Evolutionary conservation across 1,140 invertebrate species (phyloP).

Genomic region (Phymorhynchus buccinoides): DNA sequence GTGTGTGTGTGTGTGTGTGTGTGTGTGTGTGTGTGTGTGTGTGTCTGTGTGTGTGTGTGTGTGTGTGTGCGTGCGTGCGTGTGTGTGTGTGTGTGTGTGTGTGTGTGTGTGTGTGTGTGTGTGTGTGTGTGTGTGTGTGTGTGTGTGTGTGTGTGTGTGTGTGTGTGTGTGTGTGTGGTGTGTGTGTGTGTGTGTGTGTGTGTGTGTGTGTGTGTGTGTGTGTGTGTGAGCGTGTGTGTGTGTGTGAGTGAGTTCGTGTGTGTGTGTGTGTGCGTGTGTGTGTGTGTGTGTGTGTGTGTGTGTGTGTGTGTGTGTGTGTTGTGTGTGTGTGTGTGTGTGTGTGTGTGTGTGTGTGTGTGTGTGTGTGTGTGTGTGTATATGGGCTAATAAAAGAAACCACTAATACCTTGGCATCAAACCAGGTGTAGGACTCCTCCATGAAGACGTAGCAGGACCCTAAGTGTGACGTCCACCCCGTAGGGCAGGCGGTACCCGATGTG

Average conservation of each 20-base stretch:
- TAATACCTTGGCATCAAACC: no score
- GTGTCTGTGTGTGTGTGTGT: not conserved
- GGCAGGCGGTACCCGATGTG: no score
- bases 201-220: not conserved
- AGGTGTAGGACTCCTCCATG: no score
- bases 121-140: no score
- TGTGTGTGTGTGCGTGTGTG: not conserved
- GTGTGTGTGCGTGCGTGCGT: not conserved
- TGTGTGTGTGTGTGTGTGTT: not conserved
- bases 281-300: not conserved
- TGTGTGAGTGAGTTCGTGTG: no score
- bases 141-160: no score
- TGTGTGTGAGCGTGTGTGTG: not conserved
- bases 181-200: no score
- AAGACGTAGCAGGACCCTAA: no score
- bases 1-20: not conserved
- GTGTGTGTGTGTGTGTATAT: not conserved
- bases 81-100: not conserved
- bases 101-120: no score
- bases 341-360: not conserved
- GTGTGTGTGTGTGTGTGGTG: no score
- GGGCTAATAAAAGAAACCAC: no score
- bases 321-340: not conserved
- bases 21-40: not conserved
- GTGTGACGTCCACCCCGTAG: no score